These are phyloP conservation scores for Pseudomyrmex sp. DNA, from an alignment of 1,140 invertebrate genomes.

Conservation along the genomic window DNA sequence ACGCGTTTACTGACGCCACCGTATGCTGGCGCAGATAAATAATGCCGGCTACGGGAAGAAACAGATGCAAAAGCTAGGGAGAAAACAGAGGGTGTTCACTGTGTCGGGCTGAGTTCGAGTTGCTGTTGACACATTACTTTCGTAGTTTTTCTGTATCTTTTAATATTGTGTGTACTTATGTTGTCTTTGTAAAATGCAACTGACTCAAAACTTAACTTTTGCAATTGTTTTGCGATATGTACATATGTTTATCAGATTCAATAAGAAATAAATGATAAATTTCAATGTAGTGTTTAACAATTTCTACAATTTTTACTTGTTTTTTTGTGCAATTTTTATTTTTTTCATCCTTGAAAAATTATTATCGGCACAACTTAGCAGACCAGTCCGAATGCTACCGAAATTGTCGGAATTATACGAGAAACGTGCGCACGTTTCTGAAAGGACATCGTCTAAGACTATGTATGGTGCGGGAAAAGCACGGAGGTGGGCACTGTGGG, in stretches of 20 bases:
- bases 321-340: too few relatives aligned
- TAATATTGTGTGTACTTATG: neutral
- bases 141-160: neutral
- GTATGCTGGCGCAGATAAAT: slow-evolving; percentile 43
- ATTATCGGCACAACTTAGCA: too few relatives aligned
- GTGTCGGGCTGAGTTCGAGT: neutral
- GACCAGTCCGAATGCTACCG: neutral
- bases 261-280: too few relatives aligned
- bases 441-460: slow-evolving; percentile 8
- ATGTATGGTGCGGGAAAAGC: neutral
- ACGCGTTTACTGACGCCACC: slow-evolving; percentile 17
- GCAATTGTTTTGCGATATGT: neutral
- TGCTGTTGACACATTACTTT: neutral
- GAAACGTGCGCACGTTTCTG: slow-evolving; percentile 11
- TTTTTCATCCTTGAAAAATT: too few relatives aligned
- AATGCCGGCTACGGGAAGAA: slow-evolving; percentile 29
- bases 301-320: too few relatives aligned
- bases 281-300: too few relatives aligned
- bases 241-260: too few relatives aligned
- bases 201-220: neutral
- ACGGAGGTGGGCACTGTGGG: slow-evolving; percentile 9
- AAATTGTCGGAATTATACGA: slow-evolving; percentile 26
- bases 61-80: slow-evolving; percentile 46
- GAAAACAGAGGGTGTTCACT: slow-evolving; percentile 20
- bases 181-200: neutral